Base-by-base conservation (phyloP, 2,797 vertebrate genomes). In the Protonibea diacanthus region DNA sequence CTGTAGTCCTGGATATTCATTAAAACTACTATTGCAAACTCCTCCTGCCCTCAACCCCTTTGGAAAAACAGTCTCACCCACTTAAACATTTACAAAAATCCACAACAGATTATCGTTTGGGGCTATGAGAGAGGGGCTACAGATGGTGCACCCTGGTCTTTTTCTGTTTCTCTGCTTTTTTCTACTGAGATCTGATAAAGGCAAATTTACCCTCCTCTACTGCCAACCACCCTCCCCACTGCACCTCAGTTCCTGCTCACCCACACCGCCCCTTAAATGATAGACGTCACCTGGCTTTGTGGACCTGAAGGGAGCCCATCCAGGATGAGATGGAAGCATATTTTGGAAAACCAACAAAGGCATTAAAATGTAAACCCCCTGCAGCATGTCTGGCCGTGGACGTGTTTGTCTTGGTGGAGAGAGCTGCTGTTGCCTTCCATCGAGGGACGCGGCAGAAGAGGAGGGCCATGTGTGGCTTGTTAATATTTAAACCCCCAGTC, bases 331-430 rank as follows among this genome's bases (percentile, higher is more conserved):
- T 92, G 92, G 94, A 93, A 96, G 95, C 95, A 96, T 95, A 95
- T 96, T 96, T 94, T 95, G 94, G 95, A 96, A 94, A 95, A 95
- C 94, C 93, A 96, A 96, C 95, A 96, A 94, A 95, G 92, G 94
- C 95, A 95, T 95, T 95, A 94, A 94, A 94, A 95, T 95, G 94
- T 95, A 95, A 95, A 95, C 90, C 93, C 95, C 95, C 95, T 89
- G 94, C 94, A 95, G 95, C 95, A 94, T 93, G 94, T 94, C 94
- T 95, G 95, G 94, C 93, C 87, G 56, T 56, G 76, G 84, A 88
- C 81, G 88, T 94, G 95, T 93, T 94, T 95, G 94, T 94, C 91
- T 95, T 94, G 93, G 93, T 94, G 85, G 83, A 90, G 86, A 14
- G 93, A 93, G 92, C 93, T 93, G 93, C 94, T 94, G 94, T 91